phyloP scores from a whole-genome alignment of 2,888 invertebrate species.

The Ophion costatus region DNA sequence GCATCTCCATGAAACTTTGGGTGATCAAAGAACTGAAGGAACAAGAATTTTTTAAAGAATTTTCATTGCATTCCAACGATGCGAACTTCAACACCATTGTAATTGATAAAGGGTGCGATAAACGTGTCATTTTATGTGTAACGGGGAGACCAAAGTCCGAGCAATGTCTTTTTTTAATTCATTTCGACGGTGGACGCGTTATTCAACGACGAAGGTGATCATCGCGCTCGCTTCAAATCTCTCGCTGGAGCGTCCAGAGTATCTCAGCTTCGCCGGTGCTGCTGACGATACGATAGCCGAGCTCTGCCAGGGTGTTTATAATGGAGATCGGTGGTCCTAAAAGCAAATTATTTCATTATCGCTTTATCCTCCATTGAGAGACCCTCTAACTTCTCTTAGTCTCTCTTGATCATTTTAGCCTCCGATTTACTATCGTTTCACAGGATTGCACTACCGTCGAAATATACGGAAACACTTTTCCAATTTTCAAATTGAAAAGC shows the following conservation, averaged over 20 bases:
- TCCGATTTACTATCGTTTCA: neutral
- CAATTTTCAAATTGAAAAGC: neutral
- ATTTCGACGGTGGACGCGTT: slow-evolving; percentile 34
- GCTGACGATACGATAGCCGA: slow-evolving; percentile 91
- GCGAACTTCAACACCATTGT: neutral
- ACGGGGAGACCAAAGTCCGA: neutral
- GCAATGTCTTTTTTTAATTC: neutral
- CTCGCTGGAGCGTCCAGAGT: slow-evolving; percentile 93
- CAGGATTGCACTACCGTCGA: neutral
- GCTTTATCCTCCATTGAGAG: slow-evolving; percentile 37
- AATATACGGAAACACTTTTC: neutral
- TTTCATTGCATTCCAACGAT: too few relatives aligned
- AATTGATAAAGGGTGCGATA: neutral
- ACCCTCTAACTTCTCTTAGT: neutral
- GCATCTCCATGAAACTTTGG: too few relatives aligned
- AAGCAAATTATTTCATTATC: slow-evolving; percentile 67
- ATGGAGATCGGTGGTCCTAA: slow-evolving; percentile 87
- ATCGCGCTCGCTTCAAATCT: slow-evolving; percentile 84
- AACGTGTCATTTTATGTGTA: neutral
- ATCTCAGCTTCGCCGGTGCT: slow-evolving; percentile 93
- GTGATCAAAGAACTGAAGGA: too few relatives aligned
- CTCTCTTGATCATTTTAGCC: neutral
- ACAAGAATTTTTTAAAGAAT: too few relatives aligned
- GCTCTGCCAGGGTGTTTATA: slow-evolving; percentile 90
- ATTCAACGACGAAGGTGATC: slow-evolving; percentile 35